phyloP scores from a whole-genome alignment of 2,888 invertebrate species.

The Pteria penguin region DNA sequence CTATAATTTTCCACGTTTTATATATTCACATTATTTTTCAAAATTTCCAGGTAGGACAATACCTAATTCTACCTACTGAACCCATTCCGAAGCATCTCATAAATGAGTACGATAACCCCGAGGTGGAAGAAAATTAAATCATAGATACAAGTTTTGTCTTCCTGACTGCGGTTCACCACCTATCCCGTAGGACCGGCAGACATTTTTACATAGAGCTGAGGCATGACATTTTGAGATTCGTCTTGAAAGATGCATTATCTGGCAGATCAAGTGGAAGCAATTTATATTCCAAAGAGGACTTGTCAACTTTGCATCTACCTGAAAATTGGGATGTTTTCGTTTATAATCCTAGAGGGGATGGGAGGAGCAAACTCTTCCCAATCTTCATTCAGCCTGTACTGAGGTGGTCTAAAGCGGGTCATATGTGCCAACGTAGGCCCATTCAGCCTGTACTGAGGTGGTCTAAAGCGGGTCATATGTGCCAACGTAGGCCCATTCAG shows the following conservation, averaged over 20 bases:
- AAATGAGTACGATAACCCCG: neutral
- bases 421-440: neutral
- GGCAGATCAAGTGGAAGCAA: no score
- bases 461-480: no score
- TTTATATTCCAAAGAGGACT: neutral
- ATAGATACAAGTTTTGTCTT: neutral
- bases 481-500: no score
- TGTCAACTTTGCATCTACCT: neutral
- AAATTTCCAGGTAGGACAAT: no score
- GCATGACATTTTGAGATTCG: neutral
- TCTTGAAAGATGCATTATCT: neutral
- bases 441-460: no score
- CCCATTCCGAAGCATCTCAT: neutral
- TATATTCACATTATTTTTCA: no score
- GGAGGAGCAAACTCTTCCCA: neutral
- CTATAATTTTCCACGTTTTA: no score
- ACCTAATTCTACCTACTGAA: no score
- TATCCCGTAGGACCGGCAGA: neutral
- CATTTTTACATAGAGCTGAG: neutral
- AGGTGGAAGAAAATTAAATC: neutral
- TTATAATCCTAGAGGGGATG: conserved; percentile 3
- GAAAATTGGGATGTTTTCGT: conserved; percentile 1
- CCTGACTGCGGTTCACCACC: neutral
- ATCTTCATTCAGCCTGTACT: neutral
- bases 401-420: neutral